Percentiles rank a stretch among this genome's conserved stretches.
These are phyloP conservation scores for Chloromyia formosa DNA, from an alignment of 2,888 invertebrate species.

Conservation along the genomic window DNA sequence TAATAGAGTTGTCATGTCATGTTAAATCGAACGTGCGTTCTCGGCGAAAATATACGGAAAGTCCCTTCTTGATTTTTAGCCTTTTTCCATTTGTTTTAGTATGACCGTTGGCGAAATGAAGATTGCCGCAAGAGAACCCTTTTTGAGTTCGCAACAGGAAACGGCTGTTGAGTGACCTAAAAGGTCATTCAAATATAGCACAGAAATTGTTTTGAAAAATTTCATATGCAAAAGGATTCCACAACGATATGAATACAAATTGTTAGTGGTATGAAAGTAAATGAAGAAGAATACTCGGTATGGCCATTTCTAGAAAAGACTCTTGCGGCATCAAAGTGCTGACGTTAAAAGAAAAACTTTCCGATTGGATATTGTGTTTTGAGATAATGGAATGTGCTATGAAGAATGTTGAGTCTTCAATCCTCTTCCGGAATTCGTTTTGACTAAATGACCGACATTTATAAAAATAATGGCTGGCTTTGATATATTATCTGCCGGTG, in stretches of 20 bases:
- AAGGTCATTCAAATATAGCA: background rate
- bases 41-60: background rate
- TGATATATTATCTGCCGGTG: too few relatives aligned
- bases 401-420: too few relatives aligned
- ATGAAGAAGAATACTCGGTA: background rate
- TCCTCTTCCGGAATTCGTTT: too few relatives aligned
- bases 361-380: too few relatives aligned
- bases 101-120: constrained; percentile 7
- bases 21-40: constrained; percentile 29
- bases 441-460: too few relatives aligned
- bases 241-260: constrained; percentile 35
- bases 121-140: background rate
- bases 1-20: constrained; percentile 43
- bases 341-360: too few relatives aligned
- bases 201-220: constrained; percentile 33
- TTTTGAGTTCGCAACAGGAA: too few relatives aligned
- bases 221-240: constrained; percentile 35
- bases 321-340: too few relatives aligned
- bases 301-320: too few relatives aligned
- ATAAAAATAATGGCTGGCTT: too few relatives aligned
- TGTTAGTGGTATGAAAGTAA: background rate
- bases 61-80: constrained; percentile 31
- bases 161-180: background rate
- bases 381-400: too few relatives aligned
- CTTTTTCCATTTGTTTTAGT: constrained; percentile 38